Conservation (phyloP, 1,140 invertebrate species). For the Ceratoteleas bidentatus region DNA sequence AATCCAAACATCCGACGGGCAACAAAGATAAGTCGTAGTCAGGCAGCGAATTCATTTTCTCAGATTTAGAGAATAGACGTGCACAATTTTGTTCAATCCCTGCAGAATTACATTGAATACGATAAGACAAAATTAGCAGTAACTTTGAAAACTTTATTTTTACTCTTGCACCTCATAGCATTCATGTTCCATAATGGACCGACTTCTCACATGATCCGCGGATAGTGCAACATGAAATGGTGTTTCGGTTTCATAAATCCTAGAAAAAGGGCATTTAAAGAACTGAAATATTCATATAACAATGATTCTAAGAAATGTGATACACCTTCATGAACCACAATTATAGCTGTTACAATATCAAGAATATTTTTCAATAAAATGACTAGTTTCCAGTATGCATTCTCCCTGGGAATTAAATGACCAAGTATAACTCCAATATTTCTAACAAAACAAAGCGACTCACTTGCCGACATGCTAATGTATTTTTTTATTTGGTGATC, state of each 20-base stretch:
- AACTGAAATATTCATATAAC: not conserved
- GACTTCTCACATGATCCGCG: too few relatives aligned
- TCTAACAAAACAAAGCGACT: not conserved
- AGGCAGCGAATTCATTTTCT: too few relatives aligned
- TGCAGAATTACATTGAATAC: too few relatives aligned
- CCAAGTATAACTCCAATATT: constrained; percentile 1
- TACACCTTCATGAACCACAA: not conserved
- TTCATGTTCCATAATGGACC: not conserved
- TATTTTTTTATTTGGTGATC: not conserved
- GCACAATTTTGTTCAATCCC: too few relatives aligned
- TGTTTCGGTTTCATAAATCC: too few relatives aligned
- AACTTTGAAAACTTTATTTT: not conserved
- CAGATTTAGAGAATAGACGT: too few relatives aligned
- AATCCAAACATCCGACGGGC: too few relatives aligned
- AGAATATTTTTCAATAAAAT: constrained; percentile 3
- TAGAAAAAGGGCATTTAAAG: not conserved
- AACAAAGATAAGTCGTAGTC: too few relatives aligned
- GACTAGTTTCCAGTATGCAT: not conserved
- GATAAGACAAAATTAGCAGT: too few relatives aligned
- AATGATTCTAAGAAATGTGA: not conserved
- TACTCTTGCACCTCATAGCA: constrained; percentile 1
- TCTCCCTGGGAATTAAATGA: not conserved
- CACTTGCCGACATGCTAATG: constrained; percentile 4
- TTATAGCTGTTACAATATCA: not conserved
- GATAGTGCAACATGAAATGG: too few relatives aligned